A percentile compares a stretch with the other conserved stretches of the same genome.
Evolutionary conservation across 2,888 invertebrate genomes (phyloP).

Genomic region (Nomada hirtipes): DNA sequence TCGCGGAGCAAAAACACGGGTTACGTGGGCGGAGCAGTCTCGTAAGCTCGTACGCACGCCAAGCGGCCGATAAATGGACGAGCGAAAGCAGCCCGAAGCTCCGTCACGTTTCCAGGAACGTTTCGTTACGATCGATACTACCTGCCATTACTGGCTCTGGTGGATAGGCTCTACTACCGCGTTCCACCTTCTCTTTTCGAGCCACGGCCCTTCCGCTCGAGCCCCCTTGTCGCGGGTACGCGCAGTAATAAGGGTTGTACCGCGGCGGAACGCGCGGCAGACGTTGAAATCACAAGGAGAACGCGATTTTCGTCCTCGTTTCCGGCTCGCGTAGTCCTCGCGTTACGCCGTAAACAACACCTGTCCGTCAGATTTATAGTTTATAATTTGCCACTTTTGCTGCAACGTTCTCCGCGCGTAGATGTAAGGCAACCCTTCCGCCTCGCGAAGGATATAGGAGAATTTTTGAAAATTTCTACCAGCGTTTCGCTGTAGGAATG

Average conservation of each 20-base stretch:
- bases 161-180: conserved; percentile 65
- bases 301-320: conserved; percentile 55
- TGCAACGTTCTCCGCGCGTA: neutral
- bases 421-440: neutral
- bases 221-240: conserved; percentile 32
- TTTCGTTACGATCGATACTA: conserved; percentile 78
- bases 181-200: conserved; percentile 42
- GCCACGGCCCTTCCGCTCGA: conserved; percentile 30
- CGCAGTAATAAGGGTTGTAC: conserved; percentile 72
- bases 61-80: conserved; percentile 70
- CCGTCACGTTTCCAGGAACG: conserved; percentile 76
- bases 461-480: conserved; percentile 6
- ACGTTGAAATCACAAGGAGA: conserved; percentile 68
- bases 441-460: neutral
- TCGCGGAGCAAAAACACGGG: conserved; percentile 1
- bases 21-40: conserved; percentile 19
- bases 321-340: conserved; percentile 21
- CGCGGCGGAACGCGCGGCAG: conserved; percentile 66
- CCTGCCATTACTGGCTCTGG: conserved; percentile 70
- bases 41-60: conserved; percentile 61
- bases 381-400: conserved; percentile 41
- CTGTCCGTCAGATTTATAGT: conserved; percentile 4
- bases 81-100: conserved; percentile 71
- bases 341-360: conserved; percentile 17
- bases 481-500: too few species aligned